Conservation (phyloP, 2,797 vertebrate genomes). For the Hafferia zeledoni region DNA sequence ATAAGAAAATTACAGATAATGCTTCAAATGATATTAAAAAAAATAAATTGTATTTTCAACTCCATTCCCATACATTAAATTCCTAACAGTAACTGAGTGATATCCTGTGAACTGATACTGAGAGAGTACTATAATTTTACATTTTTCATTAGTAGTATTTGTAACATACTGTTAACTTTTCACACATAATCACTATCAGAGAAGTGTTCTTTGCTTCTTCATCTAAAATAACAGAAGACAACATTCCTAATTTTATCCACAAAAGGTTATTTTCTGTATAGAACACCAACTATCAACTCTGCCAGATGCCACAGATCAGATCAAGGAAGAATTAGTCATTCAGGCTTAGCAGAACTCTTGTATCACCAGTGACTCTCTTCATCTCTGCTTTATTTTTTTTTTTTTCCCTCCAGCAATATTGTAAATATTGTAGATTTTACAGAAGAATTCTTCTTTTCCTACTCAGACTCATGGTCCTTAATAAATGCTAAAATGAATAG, state of each 20-base stretch:
- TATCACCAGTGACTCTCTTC: neutral
- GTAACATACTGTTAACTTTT: neutral
- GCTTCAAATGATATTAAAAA: neutral
- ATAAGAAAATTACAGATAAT: neutral
- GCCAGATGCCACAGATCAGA: neutral
- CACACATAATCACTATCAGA: neutral
- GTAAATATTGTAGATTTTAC: neutral
- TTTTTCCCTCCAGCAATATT: neutral
- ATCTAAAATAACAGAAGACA: neutral
- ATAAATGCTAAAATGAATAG: neutral
- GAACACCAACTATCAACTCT: neutral
- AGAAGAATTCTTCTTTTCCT: neutral
- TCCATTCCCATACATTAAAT: neutral
- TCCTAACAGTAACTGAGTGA: neutral
- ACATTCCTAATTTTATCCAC: neutral
- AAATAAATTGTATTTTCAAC: neutral
- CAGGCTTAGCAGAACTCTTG: neutral
- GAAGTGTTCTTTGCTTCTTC: neutral
- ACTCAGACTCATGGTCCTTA: neutral
- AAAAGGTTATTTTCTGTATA: neutral
- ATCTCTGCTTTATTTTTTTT: neutral
- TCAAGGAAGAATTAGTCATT: neutral
- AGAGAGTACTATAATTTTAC: neutral
- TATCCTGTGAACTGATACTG: neutral
- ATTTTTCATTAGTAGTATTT: neutral